These are phyloP conservation scores for Galerucella pusilla DNA, from an alignment of 2,888 invertebrate genomes.

Conservation along the genomic window DNA sequence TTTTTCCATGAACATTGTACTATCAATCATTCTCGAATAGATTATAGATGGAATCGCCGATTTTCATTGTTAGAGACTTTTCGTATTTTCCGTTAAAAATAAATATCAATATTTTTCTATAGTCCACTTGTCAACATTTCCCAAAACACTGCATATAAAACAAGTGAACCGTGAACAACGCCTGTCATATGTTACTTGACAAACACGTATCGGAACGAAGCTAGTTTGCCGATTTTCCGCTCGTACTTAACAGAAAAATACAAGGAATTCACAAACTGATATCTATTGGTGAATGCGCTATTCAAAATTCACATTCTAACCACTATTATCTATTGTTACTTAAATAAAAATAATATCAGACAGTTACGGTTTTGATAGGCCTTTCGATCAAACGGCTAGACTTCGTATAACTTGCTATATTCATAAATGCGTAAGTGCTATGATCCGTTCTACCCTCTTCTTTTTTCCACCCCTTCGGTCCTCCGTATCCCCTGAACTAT, in stretches of 20 bases:
- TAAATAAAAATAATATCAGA: neutral
- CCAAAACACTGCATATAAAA: conserved; percentile 36
- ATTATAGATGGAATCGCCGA: no score
- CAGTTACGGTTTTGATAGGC: neutral
- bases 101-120: neutral
- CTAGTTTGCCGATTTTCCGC: conserved; percentile 43
- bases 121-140: neutral
- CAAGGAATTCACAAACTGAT: conserved; percentile 17
- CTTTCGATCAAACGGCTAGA: neutral
- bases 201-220: conserved; percentile 27
- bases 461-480: conserved; percentile 34
- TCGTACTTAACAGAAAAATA: conserved; percentile 41
- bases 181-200: conserved; percentile 44
- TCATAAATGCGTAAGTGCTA: conserved; percentile 44
- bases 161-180: conserved; percentile 41
- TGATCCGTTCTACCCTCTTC: conserved; percentile 35
- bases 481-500: conserved; percentile 31
- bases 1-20: no score
- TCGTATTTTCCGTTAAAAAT: neutral
- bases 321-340: neutral
- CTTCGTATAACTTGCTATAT: conserved; percentile 17
- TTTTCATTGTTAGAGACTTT: no score
- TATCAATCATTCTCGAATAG: no score
- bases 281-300: conserved; percentile 2
- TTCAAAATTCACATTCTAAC: neutral